These are phyloP conservation scores for Pelodiscus sinensis DNA, from an alignment of 2,113 vertebrate genomes.

Conservation along the genomic window DNA sequence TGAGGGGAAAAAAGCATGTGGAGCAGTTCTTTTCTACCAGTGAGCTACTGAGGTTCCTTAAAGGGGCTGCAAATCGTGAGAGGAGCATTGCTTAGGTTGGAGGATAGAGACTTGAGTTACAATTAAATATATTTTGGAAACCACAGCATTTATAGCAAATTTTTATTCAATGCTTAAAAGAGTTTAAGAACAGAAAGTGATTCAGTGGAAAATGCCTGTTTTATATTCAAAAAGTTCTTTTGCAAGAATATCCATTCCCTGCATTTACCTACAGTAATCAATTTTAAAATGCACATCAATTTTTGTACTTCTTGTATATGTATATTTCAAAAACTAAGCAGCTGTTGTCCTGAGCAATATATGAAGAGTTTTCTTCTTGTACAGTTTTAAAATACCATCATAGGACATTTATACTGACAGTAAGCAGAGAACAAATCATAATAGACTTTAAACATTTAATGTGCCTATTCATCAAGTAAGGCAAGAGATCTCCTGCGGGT, in stretches of 20 bases:
- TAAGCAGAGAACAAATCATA: slow-evolving; percentile 60
- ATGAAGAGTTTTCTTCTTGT: slow-evolving; percentile 39
- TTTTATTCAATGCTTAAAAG: slow-evolving; percentile 72
- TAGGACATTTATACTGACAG: slow-evolving; percentile 61
- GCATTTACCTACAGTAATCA: slow-evolving; percentile 42
- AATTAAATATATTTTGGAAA: slow-evolving; percentile 61
- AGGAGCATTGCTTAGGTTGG: neutral
- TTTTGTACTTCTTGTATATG: slow-evolving; percentile 30
- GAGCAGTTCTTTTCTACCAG: neutral
- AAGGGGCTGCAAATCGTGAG: neutral
- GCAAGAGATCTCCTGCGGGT: slow-evolving; percentile 40
- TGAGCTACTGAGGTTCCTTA: neutral
- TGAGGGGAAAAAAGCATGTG: neutral
- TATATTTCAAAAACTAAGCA: slow-evolving; percentile 41
- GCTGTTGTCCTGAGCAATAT: slow-evolving; percentile 61
- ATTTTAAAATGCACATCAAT: slow-evolving; percentile 41
- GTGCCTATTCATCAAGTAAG: slow-evolving; percentile 68
- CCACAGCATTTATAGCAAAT: slow-evolving; percentile 69
- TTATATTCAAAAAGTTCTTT: slow-evolving; percentile 37
- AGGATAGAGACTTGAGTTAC: neutral
- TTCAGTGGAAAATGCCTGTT: slow-evolving; percentile 41
- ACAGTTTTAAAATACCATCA: slow-evolving; percentile 47
- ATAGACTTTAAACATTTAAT: slow-evolving; percentile 69
- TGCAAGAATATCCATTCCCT: slow-evolving; percentile 38
- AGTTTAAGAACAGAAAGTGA: slow-evolving; percentile 61